Evolutionary conservation across 2,797 vertebrate genomes (phyloP).

Genomic region (Crossoptilon crossoptilon): DNA sequence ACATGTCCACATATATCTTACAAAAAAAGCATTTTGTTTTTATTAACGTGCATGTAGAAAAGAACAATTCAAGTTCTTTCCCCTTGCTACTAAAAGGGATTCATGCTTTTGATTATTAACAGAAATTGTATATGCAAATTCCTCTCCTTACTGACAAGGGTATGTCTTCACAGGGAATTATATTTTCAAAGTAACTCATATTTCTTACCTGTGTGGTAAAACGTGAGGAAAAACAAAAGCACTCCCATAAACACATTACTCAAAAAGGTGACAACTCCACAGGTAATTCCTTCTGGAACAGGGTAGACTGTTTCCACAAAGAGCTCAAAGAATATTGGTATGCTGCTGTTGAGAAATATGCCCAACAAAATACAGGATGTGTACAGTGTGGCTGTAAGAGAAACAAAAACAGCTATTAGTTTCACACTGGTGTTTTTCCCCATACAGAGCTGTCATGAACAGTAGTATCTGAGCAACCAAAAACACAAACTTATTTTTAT

Average conservation of each 20-base stretch:
- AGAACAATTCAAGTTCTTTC: background rate
- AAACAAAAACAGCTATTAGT: constrained; percentile 55
- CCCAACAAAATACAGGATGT: constrained; percentile 97
- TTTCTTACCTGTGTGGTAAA: constrained; percentile 93
- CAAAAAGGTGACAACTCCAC: constrained; percentile 96
- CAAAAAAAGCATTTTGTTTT: background rate
- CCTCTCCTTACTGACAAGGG: background rate
- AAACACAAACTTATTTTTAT: constrained; percentile 25
- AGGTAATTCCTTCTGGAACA: constrained; percentile 98
- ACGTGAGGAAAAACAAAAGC: constrained; percentile 94
- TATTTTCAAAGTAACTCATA: background rate
- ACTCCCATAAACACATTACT: constrained; percentile 95
- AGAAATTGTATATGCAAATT: constrained; percentile 19
- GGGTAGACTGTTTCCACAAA: constrained; percentile 98
- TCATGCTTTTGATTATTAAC: constrained; percentile 5
- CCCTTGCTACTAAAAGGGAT: background rate
- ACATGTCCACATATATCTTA: background rate
- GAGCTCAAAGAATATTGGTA: constrained; percentile 98
- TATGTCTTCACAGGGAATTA: background rate
- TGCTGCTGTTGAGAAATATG: constrained; percentile 95
- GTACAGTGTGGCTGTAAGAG: constrained; percentile 90
- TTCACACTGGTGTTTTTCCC: background rate
- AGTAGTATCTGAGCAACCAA: background rate
- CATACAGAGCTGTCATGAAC: constrained; percentile 12
- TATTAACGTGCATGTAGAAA: constrained; percentile 4